Evolutionary conservation across 23 tunicate species (phyloP).

Genomic region (Styela plicata): DNA sequence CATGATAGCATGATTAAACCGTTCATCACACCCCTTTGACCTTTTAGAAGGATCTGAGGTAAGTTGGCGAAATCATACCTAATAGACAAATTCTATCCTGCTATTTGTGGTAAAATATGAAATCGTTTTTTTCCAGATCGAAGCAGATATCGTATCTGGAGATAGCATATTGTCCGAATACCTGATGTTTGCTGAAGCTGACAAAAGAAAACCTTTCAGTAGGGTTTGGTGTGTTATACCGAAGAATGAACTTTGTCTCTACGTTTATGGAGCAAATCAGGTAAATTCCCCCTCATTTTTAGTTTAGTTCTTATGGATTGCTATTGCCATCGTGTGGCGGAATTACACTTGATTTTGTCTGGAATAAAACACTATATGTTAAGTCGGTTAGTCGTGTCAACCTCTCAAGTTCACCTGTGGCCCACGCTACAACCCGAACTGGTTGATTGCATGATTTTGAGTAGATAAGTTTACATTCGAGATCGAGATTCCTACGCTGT

Average conservation of each 20-base stretch:
- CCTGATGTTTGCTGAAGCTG: slow-evolving; percentile 55
- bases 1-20: slow-evolving; percentile 34
- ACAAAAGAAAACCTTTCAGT: slow-evolving; percentile 65
- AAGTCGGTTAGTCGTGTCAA: no score
- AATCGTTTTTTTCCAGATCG: slow-evolving; percentile 39
- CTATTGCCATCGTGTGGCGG: no score
- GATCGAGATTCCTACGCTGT: no score
- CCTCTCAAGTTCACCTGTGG: no score
- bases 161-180: slow-evolving; percentile 81
- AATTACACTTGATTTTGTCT: no score
- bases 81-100: neutral
- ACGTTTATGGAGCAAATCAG: slow-evolving; percentile 94
- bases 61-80: neutral
- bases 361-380: no score
- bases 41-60: slow-evolving; percentile 44
- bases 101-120: slow-evolving; percentile 16
- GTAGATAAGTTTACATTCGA: no score
- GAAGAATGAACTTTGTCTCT: slow-evolving; percentile 70
- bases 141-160: slow-evolving; percentile 77
- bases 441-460: no score
- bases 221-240: slow-evolving; percentile 94
- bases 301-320: no score
- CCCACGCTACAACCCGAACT: no score
- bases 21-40: slow-evolving; percentile 69
- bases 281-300: no score